Evolutionary conservation across 2,113 vertebrate species (phyloP).

Genomic region (Oxygymnocypris stewartii): DNA sequence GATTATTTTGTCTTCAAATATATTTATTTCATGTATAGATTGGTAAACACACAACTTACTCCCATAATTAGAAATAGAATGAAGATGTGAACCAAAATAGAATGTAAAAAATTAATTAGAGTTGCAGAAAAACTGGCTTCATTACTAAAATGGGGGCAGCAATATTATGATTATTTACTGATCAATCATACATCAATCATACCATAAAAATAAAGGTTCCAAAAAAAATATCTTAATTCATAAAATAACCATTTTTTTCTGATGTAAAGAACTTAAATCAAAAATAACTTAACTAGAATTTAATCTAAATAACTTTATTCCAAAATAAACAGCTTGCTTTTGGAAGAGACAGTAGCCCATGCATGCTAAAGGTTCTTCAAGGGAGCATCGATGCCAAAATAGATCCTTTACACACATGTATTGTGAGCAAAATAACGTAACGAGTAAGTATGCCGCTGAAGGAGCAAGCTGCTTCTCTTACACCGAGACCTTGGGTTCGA

Average conservation of each 20-base stretch:
- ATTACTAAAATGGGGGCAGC: neutral
- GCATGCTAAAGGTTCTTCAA: neutral
- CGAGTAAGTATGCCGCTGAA: neutral
- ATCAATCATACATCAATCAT: neutral
- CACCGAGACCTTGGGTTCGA: neutral
- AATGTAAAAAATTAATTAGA: neutral
- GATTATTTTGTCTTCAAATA: too few species aligned
- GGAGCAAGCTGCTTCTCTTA: neutral
- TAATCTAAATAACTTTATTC: too few species aligned
- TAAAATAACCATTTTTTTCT: neutral
- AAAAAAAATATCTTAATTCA: too few species aligned
- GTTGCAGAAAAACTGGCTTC: neutral
- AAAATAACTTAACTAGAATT: neutral
- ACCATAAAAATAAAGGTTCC: neutral
- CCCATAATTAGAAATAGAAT: neutral
- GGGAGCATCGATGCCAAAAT: neutral
- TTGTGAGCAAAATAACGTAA: slow-evolving; percentile 1
- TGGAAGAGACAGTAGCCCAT: neutral
- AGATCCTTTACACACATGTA: neutral
- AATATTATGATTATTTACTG: neutral
- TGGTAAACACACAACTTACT: neutral
- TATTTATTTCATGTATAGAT: neutral
- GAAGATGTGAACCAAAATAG: neutral
- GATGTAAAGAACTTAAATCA: neutral
- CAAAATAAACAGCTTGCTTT: neutral